Conservation (phyloP, 2,113 vertebrate genomes). For the Rhabdomys dilectus region DNA sequence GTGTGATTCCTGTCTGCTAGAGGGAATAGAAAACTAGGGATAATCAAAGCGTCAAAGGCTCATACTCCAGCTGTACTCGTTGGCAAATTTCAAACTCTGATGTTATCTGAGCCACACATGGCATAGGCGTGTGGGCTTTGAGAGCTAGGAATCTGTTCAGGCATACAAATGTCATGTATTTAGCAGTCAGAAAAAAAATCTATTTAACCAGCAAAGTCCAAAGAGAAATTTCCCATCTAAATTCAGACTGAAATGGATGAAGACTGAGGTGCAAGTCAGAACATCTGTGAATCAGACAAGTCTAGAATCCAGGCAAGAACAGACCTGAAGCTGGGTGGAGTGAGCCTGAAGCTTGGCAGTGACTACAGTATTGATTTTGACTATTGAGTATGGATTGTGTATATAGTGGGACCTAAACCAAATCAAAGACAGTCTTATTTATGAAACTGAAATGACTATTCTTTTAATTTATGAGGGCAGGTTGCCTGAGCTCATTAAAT, state of each 20-base stretch:
- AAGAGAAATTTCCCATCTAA: constrained; percentile 34
- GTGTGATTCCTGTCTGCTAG: not conserved
- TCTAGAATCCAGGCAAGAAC: constrained; percentile 45
- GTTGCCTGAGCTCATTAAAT: constrained; percentile 56
- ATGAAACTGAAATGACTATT: constrained; percentile 38
- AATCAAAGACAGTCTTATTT: constrained; percentile 67
- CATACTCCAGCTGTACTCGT: fast-evolving
- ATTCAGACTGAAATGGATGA: not conserved
- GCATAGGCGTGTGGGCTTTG: not conserved
- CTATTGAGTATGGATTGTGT: constrained; percentile 47
- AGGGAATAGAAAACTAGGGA: not conserved
- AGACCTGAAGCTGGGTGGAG: constrained; percentile 60
- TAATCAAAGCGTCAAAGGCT: not conserved
- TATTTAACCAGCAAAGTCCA: not conserved
- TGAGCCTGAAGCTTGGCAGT: constrained; percentile 14
- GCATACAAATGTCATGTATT: not conserved
- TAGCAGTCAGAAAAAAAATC: not conserved
- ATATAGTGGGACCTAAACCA: constrained; percentile 51
- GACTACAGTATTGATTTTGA: constrained; percentile 60
- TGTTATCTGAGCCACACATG: not conserved
- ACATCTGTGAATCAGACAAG: not conserved
- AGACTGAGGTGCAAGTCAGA: not conserved
- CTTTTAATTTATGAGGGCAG: constrained; percentile 64
- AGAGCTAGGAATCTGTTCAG: not conserved
- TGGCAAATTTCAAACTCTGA: not conserved